Evolutionary conservation across 1,140 invertebrate species (phyloP).

Genomic region (Cheumatopsyche charites): DNA sequence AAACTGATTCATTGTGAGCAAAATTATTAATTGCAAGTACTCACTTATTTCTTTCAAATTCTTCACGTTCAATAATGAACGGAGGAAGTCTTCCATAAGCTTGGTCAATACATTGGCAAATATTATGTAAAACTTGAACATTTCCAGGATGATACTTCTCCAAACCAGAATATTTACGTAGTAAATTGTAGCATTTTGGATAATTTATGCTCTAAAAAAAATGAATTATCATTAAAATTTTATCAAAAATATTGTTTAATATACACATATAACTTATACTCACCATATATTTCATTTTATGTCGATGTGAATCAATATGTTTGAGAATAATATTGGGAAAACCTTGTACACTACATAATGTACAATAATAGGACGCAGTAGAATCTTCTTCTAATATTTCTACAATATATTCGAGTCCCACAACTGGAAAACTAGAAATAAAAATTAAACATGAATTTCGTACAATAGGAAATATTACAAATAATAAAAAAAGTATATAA

Average conservation of each 20-base stretch:
- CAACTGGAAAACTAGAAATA: conserved; percentile 34
- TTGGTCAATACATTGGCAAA: conserved; percentile 22
- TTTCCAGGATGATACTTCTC: conserved; percentile 4
- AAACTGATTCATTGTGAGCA: not conserved
- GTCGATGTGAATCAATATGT: conserved; percentile 36
- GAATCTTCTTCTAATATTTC: conserved; percentile 14
- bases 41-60: conserved; percentile 24
- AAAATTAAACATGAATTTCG: too few relatives aligned
- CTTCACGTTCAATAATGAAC: not conserved
- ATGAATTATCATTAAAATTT: too few relatives aligned
- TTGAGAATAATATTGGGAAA: conserved; percentile 32
- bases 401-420: conserved; percentile 42
- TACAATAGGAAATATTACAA: too few relatives aligned
- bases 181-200: not conserved
- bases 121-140: conserved; percentile 19
- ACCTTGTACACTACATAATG: conserved; percentile 31
- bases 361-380: conserved; percentile 31
- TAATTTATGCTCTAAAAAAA: conserved; percentile 22
- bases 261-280: too few relatives aligned
- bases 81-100: conserved; percentile 32
- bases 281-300: conserved; percentile 43
- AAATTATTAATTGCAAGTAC: conserved; percentile 13
- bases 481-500: not conserved
- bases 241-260: too few relatives aligned
- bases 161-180: not conserved